Base-by-base conservation (phyloP, 92 coral and sea anemone species). In the Phenganax stokvisi region DNA sequence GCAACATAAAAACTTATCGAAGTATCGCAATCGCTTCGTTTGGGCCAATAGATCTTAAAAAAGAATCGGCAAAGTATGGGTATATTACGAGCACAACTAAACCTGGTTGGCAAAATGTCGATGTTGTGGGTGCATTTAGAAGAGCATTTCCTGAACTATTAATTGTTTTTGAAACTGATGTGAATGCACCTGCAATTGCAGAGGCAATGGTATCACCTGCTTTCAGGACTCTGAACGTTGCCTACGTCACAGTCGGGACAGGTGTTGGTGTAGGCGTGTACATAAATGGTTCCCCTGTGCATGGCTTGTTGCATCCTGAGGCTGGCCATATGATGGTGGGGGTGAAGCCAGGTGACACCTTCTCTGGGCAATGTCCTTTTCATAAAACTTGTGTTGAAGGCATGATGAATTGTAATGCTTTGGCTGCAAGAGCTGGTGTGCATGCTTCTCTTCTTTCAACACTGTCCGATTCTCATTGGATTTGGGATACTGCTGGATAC, bases 291-390 rank as follows among this genome's bases (percentile, higher is more conserved):
- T n/a, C 76, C 31, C 97, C 97, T 25, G 77, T 93, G 17, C 97
- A 93, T 75, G 97, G 97, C 51, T 85, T 93, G 51, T 74, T 93
- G 73, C 97, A 93, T 89, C 97, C 97, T 10, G 97, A 93, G 66
- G 97, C 89, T 4, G 97, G 93, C 9, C 97, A 93, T 75, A 91
- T 91, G 82, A 66, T 91, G 56, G 90, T 93, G 11, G 92, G 93
- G 1, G 80, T 83, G 53, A 85, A 76, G 87, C 87, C 91, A 28
- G 97, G 97, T 10, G 97, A 91, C 71, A 86, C 79, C 13, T 93
- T 88, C 86, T 82, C 89, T 12, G 92, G 97, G 51, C 86, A 90
- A 56, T 93, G 97, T 72, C 79, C 82, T 15, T 93, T 65, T 76
- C 97, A 93, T 61, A 82, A 87, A 27, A 81, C 85, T 86, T 93